Base-by-base conservation (phyloP, 1,140 invertebrate genomes). In the Drosophila athabasca region DNA sequence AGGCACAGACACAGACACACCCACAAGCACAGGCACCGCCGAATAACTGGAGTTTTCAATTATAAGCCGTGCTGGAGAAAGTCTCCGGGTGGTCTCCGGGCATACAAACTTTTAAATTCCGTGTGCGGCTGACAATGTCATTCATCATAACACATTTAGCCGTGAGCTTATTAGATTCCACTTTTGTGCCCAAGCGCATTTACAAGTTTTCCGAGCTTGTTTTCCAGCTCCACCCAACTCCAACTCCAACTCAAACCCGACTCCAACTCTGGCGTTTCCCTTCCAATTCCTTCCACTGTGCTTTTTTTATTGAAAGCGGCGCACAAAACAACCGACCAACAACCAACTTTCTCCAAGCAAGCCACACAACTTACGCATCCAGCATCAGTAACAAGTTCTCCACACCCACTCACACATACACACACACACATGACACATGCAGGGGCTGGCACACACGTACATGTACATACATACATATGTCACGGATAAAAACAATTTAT, bases 101-200 rank as follows among this genome's bases (percentile, higher is more conserved):
- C 50, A 59, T 57, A 70, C 65, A 80, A 81, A 71, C 59, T 87
- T 84, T 83, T 76, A 76, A 87, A 87, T 87, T 87, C 70, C 75
- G 62, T 67, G 66, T 87, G 83, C 70, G 83, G 52, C 74, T 87
- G 83, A 87, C 82, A 88, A 82, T 87, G 82, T 82, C 82, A 87
- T 87, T 87, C 83, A 87, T 87, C 82, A 87, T 87, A 88, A 87
- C 82, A 88, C 83, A 85, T 87, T 87, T 87, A 87, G 82, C 82
- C 83, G 83, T 88, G 70, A 88, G 82, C 83, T 87, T 87, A 87
- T 87, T 87, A 88, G 83, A 88, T 87, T 87, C 83, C 82, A 82
- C 83, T 87, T 87, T 87, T 88, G 83, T 87, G 76, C 68, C 82
- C 78, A 78, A 62, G 62, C 82, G 82, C 82, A 80, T 85, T 85